Percentiles rank a stretch among this genome's conserved stretches.
These are phyloP conservation scores for Oncorhynchus nerka DNA, from an alignment of 2,113 vertebrate genomes.

Conservation along the genomic window DNA sequence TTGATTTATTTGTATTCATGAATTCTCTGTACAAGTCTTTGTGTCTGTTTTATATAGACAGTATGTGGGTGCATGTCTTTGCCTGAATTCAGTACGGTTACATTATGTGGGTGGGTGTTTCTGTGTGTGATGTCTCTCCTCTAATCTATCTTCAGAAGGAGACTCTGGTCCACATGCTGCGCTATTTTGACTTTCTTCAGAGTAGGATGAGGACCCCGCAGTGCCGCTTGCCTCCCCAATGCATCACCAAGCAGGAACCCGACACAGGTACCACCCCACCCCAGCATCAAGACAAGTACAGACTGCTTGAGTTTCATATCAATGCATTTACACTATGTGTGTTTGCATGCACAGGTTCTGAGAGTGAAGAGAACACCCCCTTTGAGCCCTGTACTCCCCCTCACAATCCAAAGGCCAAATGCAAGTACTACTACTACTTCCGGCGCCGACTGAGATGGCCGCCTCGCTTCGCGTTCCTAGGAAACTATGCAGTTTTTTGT, in stretches of 20 bases:
- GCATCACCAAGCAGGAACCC: constrained; percentile 12
- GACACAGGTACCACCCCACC: constrained; percentile 19
- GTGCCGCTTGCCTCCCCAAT: constrained; percentile 20
- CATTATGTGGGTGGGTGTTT: background rate
- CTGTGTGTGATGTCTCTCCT: background rate
- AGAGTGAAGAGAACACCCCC: constrained; percentile 26
- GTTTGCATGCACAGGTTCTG: constrained; percentile 30
- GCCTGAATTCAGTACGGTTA: background rate
- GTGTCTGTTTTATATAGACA: background rate
- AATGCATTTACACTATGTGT: background rate
- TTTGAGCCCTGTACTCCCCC: constrained; percentile 27
- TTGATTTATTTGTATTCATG: background rate
- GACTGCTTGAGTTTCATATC: background rate
- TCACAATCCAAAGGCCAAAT: constrained; percentile 27
- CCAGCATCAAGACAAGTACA: too few species aligned
- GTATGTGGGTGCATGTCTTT: background rate
- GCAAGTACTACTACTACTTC: too few species aligned
- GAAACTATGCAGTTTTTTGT: too few species aligned
- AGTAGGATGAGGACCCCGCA: constrained; percentile 39
- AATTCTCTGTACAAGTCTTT: background rate
- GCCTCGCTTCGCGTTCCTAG: too few species aligned
- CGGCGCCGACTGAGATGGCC: too few species aligned
- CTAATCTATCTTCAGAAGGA: constrained; percentile 36
- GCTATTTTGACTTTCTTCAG: constrained; percentile 45
- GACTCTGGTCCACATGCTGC: constrained; percentile 44